Base-by-base conservation (phyloP, 2,888 invertebrate species). In the Cataglyphis albicans region DNA sequence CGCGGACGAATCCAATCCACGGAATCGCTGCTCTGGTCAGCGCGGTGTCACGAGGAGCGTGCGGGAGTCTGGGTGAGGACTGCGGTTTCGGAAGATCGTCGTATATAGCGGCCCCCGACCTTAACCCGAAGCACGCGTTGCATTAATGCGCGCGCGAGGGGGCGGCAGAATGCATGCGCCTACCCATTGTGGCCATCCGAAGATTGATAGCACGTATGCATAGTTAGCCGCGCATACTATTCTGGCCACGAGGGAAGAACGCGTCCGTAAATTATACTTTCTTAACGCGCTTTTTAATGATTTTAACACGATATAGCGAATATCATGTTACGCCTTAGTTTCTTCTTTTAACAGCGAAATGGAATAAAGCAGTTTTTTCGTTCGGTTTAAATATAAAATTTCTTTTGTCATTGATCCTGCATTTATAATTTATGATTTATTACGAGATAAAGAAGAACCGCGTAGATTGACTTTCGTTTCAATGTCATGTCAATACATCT, bases 51-150 rank as follows among this genome's bases (percentile, higher is more conserved):
- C 84, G 88, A 88, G 85, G 38, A n/a, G 52, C 86, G 84, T 83
- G 89, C 82, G 89, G 87, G 86, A 85, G 73, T 88, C 84, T 84
- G 85, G 84, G 87, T 83, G 25, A 88, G 84, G 84, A 84, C 84
- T 80, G 92, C 78, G 91, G 92, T 91, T 89, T 83, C 74, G 86
- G 83, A 88, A 88, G 91, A 91, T 88, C 86, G 89, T 73, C 83
- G 68, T 86, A 84, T 80, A 59, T 70, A 70, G 59, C 59, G 52
- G 52, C 82, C 83, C 85, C 82, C 86, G 88, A 87, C 89, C 90
- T 88, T 89, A 90, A 91, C 90, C 91, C 85, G 86, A 89, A 88
- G 90, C 91, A 92, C 91, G 92, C 88, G 88, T 88, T 88, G 88
- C 87, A 91, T 90, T 92, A 92, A 91, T 91, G 89, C 87, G 80